phyloP scores from a whole-genome alignment of 2,888 invertebrate genomes.

The Noctua comes region DNA sequence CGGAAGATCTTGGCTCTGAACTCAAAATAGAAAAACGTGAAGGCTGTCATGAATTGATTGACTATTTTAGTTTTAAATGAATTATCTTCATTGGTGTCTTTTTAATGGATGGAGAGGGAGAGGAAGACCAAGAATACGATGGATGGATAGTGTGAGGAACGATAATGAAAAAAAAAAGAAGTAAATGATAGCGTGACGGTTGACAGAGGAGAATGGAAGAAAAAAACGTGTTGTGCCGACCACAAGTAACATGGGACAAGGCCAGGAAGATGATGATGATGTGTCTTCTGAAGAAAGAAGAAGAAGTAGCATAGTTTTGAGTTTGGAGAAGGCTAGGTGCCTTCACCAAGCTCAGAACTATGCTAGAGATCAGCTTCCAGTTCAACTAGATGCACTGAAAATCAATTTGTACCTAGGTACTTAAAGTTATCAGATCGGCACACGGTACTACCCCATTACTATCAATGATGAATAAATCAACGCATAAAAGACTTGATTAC shows the following conservation, averaged over 20 bases:
- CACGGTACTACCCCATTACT: constrained; percentile 45
- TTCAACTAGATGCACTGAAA: not conserved
- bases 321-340: no score
- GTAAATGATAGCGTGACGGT: not conserved
- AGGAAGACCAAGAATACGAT: no score
- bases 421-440: constrained; percentile 16
- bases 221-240: no score
- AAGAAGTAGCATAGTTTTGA: no score
- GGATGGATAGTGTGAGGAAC: no score
- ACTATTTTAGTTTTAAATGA: not conserved
- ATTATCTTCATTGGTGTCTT: not conserved
- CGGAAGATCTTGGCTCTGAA: not conserved
- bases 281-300: not conserved
- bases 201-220: not conserved
- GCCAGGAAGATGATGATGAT: not conserved
- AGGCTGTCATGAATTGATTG: not conserved
- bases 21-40: not conserved
- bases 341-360: not conserved
- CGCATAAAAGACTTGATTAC: constrained; percentile 14
- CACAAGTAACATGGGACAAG: no score
- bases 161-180: no score
- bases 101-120: no score
- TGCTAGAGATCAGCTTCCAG: no score
- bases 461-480: constrained; percentile 20
- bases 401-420: not conserved